Percentiles rank a stretch among this genome's conserved stretches.
Conservation (phyloP, 2,888 invertebrate genomes). For the Nematopogon swammerdamellus region DNA sequence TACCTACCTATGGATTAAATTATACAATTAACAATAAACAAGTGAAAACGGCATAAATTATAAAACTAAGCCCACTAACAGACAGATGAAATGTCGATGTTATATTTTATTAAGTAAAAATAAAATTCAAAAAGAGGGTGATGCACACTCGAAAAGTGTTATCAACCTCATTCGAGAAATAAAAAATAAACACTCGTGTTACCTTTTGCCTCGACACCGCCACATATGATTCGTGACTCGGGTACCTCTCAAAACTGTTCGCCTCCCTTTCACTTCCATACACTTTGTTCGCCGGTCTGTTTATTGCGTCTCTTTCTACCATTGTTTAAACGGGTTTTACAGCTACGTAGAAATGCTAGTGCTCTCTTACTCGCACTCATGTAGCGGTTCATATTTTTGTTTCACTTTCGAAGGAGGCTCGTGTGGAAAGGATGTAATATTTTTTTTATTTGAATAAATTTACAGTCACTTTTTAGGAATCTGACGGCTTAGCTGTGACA, state of each 20-base stretch:
- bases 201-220: not conserved
- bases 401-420: not conserved
- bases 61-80: too few relatives aligned
- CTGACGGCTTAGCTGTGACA: too few relatives aligned
- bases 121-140: too few relatives aligned
- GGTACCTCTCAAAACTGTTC: not conserved
- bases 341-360: not conserved
- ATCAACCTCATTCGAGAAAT: not conserved
- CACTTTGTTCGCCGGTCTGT: not conserved
- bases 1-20: too few relatives aligned
- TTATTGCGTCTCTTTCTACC: not conserved
- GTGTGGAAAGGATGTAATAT: constrained; percentile 7
- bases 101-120: too few relatives aligned
- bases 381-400: not conserved
- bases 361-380: not conserved
- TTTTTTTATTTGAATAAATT: constrained; percentile 52
- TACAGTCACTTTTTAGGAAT: constrained; percentile 25
- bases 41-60: too few relatives aligned
- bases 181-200: not conserved
- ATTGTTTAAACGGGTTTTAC: not conserved
- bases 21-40: too few relatives aligned
- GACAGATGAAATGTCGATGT: too few relatives aligned
- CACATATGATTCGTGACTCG: not conserved
- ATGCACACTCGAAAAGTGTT: not conserved
- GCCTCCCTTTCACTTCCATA: not conserved